Evolutionary conservation across 2,113 vertebrate genomes (phyloP), one percentile per base, ranked within the genome.

Genomic region (Callipepla squamata): DNA sequence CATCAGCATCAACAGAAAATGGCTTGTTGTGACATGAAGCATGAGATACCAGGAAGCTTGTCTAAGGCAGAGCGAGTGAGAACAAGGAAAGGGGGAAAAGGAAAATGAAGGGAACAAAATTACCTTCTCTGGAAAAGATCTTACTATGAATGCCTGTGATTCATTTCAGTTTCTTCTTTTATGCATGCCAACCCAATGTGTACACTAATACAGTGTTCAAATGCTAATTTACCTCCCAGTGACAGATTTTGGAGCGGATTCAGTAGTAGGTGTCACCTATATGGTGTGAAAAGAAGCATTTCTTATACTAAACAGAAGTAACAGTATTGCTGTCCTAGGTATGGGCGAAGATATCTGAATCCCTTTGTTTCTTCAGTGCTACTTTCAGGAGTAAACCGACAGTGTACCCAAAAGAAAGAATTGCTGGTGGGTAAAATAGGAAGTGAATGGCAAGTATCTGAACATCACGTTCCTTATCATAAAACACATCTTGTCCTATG

Each of bases 361-460:
- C 47, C 58, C 51, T 38, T 65, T 65, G 25, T 5, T 22, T 76
- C 55, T 30, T 51, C 57, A 21, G 62, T 28, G 25, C 28, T 61
- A 20, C 1, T 21, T 45, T 50, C 20, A 59, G 53, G 13, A 36
- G 34, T 18, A 18, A 40, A n/a, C 17, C 26, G 58, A 32, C 79
- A 80, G 68, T 17, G 38, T 0, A 16, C 21, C 19, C 42, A 16
- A 5, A 19, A 23, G 86, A 1, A 0, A 0, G 1, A n/a, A 25
- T 59, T 68, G 74, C 48, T 59, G 36, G 17, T 5, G 40, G 50
- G 26, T 34, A 14, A 36, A 66, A 51, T 18, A 16, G 32, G 16
- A 28, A 45, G 15, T 20, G 51, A 32, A 59, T 8, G 21, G 22
- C 1, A 21, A 25, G 45, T 28, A 4, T 40, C 38, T 34, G 77